A percentile compares a stretch with the other conserved stretches of the same genome.
phyloP scores from a whole-genome alignment of 2,113 vertebrate species.

The Butorides virescens region DNA sequence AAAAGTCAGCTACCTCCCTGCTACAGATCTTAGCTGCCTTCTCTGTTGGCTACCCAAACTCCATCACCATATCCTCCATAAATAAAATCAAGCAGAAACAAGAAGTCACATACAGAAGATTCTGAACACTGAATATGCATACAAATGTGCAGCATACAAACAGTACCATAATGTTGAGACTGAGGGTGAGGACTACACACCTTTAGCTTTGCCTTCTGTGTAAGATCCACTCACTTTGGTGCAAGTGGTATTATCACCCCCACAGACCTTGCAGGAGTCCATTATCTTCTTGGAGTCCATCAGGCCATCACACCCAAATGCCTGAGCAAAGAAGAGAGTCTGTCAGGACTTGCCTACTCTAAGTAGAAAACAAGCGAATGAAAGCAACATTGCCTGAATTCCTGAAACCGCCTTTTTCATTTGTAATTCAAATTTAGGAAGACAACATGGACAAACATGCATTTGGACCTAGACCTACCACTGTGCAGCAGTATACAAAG shows the following conservation, averaged over 20 bases:
- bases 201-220: constrained; percentile 79
- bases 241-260: constrained; percentile 86
- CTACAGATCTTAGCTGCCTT: not conserved
- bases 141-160: not conserved
- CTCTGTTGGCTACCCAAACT: not conserved
- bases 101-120: not conserved
- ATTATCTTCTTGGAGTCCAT: constrained; percentile 79
- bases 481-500: not conserved
- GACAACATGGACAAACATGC: not conserved
- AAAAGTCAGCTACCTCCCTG: not conserved
- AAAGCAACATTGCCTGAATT: not conserved
- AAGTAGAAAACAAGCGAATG: not conserved
- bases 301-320: constrained; percentile 89
- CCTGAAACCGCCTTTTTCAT: not conserved
- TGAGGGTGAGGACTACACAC: constrained; percentile 64
- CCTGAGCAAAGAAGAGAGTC: constrained; percentile 62
- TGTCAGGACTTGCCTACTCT: not conserved
- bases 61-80: not conserved
- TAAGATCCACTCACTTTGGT: constrained; percentile 76
- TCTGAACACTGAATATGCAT: not conserved
- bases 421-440: not conserved
- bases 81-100: not conserved
- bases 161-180: not conserved
- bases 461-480: not conserved
- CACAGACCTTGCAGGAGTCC: constrained; percentile 88